These are phyloP conservation scores for Oreochromis spilurus DNA, from an alignment of 2,113 vertebrate species.

Conservation along the genomic window DNA sequence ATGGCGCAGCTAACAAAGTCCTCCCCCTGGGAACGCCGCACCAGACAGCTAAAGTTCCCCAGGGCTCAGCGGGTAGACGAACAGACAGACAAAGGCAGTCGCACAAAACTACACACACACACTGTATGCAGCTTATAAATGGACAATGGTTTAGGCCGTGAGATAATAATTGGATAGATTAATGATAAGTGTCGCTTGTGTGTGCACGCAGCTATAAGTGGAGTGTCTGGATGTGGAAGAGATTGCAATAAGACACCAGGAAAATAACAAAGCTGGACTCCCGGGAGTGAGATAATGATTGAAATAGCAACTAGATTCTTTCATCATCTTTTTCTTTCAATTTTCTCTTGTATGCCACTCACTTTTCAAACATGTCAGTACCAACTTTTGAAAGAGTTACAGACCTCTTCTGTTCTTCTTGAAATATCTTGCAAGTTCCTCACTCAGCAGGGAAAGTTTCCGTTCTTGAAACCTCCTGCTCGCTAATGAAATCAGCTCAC, in stretches of 20 bases:
- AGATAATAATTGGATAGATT: constrained; percentile 35
- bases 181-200: constrained; percentile 4
- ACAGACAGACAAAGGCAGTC: constrained; percentile 45
- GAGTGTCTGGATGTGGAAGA: neutral
- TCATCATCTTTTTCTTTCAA: neutral
- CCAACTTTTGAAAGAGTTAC: neutral
- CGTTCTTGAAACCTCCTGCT: neutral
- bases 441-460: neutral
- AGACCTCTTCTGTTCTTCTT: neutral
- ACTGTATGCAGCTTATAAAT: constrained; percentile 1
- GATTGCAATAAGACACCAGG: neutral
- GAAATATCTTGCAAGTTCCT: neutral
- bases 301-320: constrained; percentile 5
- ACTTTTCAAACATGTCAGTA: neutral
- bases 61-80: constrained; percentile 40
- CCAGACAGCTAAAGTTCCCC: constrained; percentile 64
- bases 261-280: neutral
- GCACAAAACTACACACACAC: constrained; percentile 2
- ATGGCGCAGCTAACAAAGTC: constrained; percentile 57
- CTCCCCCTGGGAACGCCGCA: constrained; percentile 58
- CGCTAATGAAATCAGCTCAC: neutral
- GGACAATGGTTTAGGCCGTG: neutral
- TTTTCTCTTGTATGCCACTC: neutral
- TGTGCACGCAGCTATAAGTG: neutral
- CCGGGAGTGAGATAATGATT: neutral